Conservation (phyloP, 2,113 vertebrate species). For the Gnathonemus echidnorhynchus region DNA sequence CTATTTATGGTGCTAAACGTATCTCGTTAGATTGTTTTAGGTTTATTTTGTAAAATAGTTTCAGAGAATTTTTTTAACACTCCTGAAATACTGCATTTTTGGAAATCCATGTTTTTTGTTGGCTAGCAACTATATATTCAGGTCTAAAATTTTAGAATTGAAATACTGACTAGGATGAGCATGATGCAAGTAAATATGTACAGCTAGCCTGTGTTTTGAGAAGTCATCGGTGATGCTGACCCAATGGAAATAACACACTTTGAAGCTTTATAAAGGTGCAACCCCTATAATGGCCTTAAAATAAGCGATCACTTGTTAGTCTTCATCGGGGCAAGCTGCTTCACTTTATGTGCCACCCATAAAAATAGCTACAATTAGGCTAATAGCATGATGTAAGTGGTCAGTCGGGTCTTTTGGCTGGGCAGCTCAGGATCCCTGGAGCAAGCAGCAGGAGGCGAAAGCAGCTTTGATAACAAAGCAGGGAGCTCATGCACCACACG, state of each 20-base stretch:
- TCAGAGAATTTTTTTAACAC: not conserved
- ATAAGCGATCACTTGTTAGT: not conserved
- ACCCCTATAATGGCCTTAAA: not conserved
- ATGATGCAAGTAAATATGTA: not conserved
- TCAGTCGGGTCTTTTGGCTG: not conserved
- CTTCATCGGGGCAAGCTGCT: not conserved
- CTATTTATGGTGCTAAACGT: not conserved
- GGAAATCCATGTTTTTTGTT: not conserved
- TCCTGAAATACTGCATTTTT: not conserved
- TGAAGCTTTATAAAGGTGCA: not conserved
- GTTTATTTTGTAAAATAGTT: not conserved
- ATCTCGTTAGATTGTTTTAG: not conserved
- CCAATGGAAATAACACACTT: not conserved
- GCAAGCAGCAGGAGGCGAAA: not conserved
- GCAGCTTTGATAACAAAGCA: not conserved
- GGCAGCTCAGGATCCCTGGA: not conserved
- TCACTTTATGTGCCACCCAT: not conserved
- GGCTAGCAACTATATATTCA: not conserved
- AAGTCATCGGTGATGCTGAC: not conserved
- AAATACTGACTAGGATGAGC: not conserved
- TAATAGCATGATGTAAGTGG: not conserved
- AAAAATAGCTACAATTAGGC: not conserved
- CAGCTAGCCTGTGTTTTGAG: not conserved
- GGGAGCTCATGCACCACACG: not conserved
- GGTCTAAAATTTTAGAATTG: not conserved